phyloP scores from a whole-genome alignment of 2,888 invertebrate genomes.

The Archips crataeganus region DNA sequence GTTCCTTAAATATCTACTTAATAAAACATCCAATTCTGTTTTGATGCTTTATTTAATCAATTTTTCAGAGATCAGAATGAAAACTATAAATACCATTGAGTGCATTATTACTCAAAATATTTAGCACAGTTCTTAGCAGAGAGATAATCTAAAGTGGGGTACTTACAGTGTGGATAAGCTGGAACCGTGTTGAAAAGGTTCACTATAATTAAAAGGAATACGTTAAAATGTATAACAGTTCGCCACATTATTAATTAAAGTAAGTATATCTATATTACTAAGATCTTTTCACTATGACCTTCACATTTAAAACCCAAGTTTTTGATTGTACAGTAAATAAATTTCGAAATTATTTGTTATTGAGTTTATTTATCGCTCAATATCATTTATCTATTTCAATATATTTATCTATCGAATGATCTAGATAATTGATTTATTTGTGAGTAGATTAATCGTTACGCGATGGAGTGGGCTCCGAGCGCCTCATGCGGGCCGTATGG shows the following conservation, averaged over 20 bases:
- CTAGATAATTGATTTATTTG: constrained; percentile 36
- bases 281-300: constrained; percentile 10
- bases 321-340: constrained; percentile 10
- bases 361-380: constrained; percentile 29
- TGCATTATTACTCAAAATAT: neutral
- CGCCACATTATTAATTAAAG: constrained; percentile 23
- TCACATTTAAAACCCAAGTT: neutral
- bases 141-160: neutral
- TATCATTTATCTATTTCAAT: constrained; percentile 26
- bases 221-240: constrained; percentile 39
- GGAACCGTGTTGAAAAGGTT: constrained; percentile 50
- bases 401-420: constrained; percentile 24
- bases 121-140: neutral
- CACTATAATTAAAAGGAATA: constrained; percentile 46
- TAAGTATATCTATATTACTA: neutral
- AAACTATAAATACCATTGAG: neutral
- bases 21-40: neutral
- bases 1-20: no score
- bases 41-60: neutral
- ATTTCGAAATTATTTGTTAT: constrained; percentile 23
- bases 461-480: constrained; percentile 24
- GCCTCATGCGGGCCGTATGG: constrained; percentile 23
- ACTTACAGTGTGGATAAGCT: constrained; percentile 61
- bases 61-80: neutral
- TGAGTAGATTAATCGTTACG: constrained; percentile 11